A percentile compares a stretch with the other conserved stretches of the same genome.
Conservation (phyloP, 2,113 vertebrate species). For the Marcusenius ussheri region DNA sequence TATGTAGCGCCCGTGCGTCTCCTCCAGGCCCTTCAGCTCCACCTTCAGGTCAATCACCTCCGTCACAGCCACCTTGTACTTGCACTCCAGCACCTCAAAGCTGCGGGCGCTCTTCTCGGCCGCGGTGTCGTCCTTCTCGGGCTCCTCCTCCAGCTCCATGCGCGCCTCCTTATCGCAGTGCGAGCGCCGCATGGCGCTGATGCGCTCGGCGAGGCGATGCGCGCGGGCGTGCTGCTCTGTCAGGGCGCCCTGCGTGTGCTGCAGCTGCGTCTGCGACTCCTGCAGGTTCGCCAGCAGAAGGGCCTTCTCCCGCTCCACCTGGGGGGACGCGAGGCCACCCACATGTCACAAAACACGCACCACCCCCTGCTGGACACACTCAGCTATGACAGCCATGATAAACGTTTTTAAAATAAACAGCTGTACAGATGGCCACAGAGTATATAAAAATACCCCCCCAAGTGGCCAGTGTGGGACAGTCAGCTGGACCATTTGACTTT, state of each 20-base stretch:
- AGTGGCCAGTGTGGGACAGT: neutral
- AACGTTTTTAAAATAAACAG: neutral
- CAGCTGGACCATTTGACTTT: neutral
- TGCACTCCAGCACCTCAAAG: constrained; percentile 88
- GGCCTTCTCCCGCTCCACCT: constrained; percentile 93
- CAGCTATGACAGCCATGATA: neutral
- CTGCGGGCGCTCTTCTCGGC: constrained; percentile 75
- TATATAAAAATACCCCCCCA: neutral
- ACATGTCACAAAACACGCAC: neutral
- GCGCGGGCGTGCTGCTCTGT: constrained; percentile 81
- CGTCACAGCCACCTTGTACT: constrained; percentile 91
- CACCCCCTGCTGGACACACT: neutral
- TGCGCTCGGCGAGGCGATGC: constrained; percentile 78
- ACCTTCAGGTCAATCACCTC: constrained; percentile 96
- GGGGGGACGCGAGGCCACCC: constrained; percentile 22
- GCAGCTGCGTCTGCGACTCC: constrained; percentile 89
- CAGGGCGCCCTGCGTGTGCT: constrained; percentile 89
- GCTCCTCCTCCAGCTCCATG: constrained; percentile 72
- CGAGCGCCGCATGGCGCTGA: constrained; percentile 73
- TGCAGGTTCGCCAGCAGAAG: constrained; percentile 82
- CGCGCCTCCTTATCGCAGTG: constrained; percentile 76
- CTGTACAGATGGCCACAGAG: neutral
- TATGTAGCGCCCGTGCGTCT: constrained; percentile 84
- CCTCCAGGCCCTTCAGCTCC: constrained; percentile 91
- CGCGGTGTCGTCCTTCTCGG: constrained; percentile 55